A percentile compares a stretch with the other conserved stretches of the same genome.
Conservation (phyloP, 2,888 invertebrate species). For the Frankliniella intonsa region DNA sequence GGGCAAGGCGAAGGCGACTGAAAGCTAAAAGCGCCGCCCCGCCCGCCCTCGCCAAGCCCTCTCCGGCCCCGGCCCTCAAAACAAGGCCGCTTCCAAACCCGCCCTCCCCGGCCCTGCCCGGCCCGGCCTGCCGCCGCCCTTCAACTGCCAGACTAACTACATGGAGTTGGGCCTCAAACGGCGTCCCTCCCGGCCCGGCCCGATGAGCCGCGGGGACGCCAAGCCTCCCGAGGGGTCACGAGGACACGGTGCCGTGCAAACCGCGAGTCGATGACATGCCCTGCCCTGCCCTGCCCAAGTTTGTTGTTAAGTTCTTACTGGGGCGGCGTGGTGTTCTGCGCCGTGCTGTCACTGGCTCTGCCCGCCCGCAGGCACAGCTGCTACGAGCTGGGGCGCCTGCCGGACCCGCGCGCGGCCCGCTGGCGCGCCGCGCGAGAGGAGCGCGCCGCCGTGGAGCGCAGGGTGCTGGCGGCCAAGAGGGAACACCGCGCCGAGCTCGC, state of each 20-base stretch:
- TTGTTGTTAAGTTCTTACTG: no score
- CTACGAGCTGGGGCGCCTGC: conserved; percentile 14
- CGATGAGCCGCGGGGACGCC: no score
- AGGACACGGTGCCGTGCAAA: no score
- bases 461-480: conserved; percentile 1
- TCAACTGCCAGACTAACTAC: not conserved
- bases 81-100: not conserved
- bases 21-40: not conserved
- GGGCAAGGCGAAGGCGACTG: no score
- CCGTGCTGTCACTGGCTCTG: no score
- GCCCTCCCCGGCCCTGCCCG: not conserved
- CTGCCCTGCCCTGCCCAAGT: no score
- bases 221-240: no score
- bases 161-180: not conserved
- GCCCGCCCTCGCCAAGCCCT: not conserved
- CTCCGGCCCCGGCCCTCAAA: not conserved
- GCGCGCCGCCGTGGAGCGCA: not conserved
- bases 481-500: conserved; percentile 6
- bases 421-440: not conserved
- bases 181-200: not conserved
- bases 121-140: not conserved
- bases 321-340: no score
- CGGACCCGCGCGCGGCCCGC: not conserved
- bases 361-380: not conserved
- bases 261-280: no score